Base-by-base conservation (phyloP, 1,140 invertebrate genomes). In the Metopolophium dirhodum region DNA sequence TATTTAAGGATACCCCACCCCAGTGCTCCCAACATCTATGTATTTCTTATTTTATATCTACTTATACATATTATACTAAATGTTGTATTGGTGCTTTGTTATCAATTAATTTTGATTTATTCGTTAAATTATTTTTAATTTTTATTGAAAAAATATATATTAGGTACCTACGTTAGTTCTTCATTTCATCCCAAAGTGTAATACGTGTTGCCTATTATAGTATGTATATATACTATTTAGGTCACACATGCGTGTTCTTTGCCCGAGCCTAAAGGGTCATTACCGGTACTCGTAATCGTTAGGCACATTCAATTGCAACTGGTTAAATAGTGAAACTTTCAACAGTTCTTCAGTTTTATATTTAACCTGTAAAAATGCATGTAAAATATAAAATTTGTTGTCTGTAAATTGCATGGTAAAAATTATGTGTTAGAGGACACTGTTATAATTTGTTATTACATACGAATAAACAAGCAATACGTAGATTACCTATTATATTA, bases 291-390 rank as follows among this genome's bases (percentile, higher is more conserved):
- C 23, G 4, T 54, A 51, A 77, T 91, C 51, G 90, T 77, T 91
- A 82, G 47, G 20, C 57, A 77, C 61, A 82, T 91, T 77, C 90
- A 77, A 77, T 77, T 77, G 90, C 90, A 91, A 91, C 90, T 91
- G 90, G 68, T 91, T 49, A 49, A 91, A 77, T 47, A 91, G 61
- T 77, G 61, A 91, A 82, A 77, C 61, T 91, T 91, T 91, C 45
- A 77, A 47, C 30, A 82, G 18, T 91, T 91, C 54, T 91, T 91
- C 26, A 82, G 22, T 88, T 88, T 51, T 35, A 51, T n/a, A 9
- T 51, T 35, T 23, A 88, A 88, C 54, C 35, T 54, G 22, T 54
- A 88, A 47, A 88, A 88, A 37, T 14, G 26, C 47, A 86, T n/a
- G n/a, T 14, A 77, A 77, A 77, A 18, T 77, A 35, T 77, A 77